These are phyloP conservation scores for Bombus difficillimus DNA, from an alignment of 1,140 invertebrate species.

Conservation along the genomic window DNA sequence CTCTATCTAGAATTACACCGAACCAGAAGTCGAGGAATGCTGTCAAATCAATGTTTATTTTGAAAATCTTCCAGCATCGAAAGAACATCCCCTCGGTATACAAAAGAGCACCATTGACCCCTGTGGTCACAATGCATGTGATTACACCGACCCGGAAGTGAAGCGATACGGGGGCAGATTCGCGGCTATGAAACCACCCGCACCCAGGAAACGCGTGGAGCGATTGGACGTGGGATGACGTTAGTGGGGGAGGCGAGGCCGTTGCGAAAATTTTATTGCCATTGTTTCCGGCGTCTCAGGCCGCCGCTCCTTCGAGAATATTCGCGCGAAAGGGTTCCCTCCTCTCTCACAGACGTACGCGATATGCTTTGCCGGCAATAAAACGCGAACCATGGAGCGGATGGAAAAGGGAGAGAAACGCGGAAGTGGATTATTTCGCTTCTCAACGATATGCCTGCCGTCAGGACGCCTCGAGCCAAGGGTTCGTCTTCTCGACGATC, in stretches of 20 bases:
- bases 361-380: constrained; percentile 30
- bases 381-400: neutral
- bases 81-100: too few relatives aligned
- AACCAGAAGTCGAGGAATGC: too few relatives aligned
- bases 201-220: neutral
- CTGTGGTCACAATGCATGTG: neutral
- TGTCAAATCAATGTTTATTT: too few relatives aligned
- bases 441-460: constrained; percentile 46
- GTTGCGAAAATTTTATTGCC: constrained; percentile 49
- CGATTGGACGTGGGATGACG: neutral
- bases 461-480: constrained; percentile 5
- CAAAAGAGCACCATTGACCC: neutral
- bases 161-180: constrained; percentile 2
- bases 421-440: constrained; percentile 50
- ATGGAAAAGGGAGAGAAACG: neutral
- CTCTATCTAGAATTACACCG: too few relatives aligned
- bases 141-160: constrained; percentile 1
- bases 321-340: constrained; percentile 37
- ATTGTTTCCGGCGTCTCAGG: constrained; percentile 46
- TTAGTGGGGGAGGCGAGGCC: neutral
- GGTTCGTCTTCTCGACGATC: constrained; percentile 12
- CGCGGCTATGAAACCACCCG: constrained; percentile 20
- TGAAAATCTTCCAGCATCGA: too few relatives aligned
- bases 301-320: constrained; percentile 31
- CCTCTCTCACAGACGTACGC: constrained; percentile 11